Conservation (phyloP, 2,888 invertebrate species). For the Rotaria macrura region DNA sequence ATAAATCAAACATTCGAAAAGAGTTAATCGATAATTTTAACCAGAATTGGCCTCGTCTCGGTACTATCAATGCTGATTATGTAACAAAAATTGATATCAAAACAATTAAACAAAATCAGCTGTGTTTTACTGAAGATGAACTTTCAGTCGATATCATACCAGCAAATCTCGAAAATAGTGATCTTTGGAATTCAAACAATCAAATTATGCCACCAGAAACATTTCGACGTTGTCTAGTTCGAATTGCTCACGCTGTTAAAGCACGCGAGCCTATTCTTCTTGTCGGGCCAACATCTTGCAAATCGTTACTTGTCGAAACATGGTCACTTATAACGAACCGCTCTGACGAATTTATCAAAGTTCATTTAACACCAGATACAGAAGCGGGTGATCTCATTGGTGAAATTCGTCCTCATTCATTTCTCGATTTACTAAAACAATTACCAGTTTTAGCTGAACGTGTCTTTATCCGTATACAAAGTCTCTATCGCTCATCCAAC, state of each 20-base stretch:
- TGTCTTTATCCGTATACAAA: not conserved
- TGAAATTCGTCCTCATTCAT: slow-evolving; percentile 10
- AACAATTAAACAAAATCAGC: not conserved
- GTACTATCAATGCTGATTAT: not conserved
- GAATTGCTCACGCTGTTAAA: not conserved
- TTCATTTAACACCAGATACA: slow-evolving; percentile 11
- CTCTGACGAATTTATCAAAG: not conserved
- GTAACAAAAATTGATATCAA: not conserved
- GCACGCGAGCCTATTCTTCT: not conserved
- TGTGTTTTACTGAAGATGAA: not conserved
- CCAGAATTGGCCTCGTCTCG: not conserved
- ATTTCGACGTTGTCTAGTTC: not conserved
- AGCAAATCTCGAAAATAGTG: too few relatives aligned
- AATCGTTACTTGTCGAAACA: slow-evolving; percentile 15
- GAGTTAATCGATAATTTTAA: not conserved
- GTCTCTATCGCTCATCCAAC: not conserved
- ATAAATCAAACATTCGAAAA: not conserved
- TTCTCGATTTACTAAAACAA: not conserved
- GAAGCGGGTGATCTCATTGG: not conserved
- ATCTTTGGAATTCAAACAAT: not conserved
- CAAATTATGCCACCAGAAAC: not conserved
- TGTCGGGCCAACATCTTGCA: not conserved
- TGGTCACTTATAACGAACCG: not conserved
- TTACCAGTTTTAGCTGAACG: not conserved
- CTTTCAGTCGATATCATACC: not conserved